A percentile compares a stretch with the other conserved stretches of the same genome.
Conservation (phyloP, 1,140 invertebrate species). For the Zophobas atratus region DNA sequence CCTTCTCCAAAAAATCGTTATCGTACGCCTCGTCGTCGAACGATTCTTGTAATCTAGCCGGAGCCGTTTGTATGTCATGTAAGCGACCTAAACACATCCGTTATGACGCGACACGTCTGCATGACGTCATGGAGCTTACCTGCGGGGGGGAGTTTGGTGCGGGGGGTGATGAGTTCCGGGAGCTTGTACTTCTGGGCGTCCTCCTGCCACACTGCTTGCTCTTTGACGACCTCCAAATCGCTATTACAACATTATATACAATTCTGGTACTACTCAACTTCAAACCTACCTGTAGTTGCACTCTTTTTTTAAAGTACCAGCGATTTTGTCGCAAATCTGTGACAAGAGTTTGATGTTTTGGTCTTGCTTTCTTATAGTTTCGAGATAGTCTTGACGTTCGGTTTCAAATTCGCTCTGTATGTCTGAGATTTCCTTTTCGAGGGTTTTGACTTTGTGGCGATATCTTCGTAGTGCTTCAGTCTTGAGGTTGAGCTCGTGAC, state of each 20-base stretch:
- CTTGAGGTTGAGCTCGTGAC: conserved; percentile 83
- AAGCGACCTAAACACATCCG: conserved; percentile 58
- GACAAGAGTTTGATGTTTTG: conserved; percentile 80
- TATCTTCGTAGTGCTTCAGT: conserved; percentile 80
- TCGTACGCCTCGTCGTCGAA: conserved; percentile 51
- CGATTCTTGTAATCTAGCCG: conserved; percentile 66
- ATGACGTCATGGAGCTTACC: conserved; percentile 63
- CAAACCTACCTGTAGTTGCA: conserved; percentile 79
- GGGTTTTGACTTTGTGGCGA: conserved; percentile 76
- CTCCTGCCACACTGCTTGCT: conserved; percentile 84
- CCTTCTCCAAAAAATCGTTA: conserved; percentile 51
- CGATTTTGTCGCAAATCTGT: conserved; percentile 80
- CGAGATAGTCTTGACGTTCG: conserved; percentile 88
- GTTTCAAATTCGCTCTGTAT: conserved; percentile 89
- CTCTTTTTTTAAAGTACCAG: conserved; percentile 81
- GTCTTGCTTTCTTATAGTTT: conserved; percentile 86
- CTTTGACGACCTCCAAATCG: conserved; percentile 78
- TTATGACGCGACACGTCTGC: conserved; percentile 18
- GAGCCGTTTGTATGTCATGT: conserved; percentile 68
- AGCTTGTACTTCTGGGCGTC: conserved; percentile 82
- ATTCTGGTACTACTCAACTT: not conserved
- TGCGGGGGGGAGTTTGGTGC: conserved; percentile 79
- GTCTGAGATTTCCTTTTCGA: conserved; percentile 84
- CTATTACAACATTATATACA: conserved; percentile 60
- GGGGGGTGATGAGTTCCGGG: conserved; percentile 77